Percentiles rank a stretch among this genome's conserved stretches.
These are phyloP conservation scores for Marcusenius ussheri DNA, from an alignment of 2,113 vertebrate genomes.

Conservation along the genomic window DNA sequence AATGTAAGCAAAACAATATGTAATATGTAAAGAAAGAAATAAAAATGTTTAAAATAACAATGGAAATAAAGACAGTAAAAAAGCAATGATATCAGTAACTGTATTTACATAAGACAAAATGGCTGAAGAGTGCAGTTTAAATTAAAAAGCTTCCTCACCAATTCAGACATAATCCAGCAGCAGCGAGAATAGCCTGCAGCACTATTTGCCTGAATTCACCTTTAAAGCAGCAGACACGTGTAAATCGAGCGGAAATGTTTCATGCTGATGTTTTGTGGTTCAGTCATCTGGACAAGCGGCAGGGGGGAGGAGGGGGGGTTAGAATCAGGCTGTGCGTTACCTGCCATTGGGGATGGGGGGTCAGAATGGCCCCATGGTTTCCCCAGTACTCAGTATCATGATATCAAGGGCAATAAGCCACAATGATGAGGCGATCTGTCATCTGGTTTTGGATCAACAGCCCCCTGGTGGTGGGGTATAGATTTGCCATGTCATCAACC, in stretches of 20 bases:
- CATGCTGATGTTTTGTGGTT: not conserved
- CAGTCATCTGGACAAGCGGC: not conserved
- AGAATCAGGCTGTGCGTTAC: not conserved
- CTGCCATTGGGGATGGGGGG: not conserved
- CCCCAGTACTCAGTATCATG: not conserved
- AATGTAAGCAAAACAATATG: not conserved
- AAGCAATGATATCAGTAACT: not conserved
- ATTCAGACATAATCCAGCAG: not conserved
- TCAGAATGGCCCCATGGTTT: not conserved
- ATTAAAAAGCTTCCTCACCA: not conserved
- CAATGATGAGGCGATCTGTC: not conserved
- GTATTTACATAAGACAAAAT: not conserved
- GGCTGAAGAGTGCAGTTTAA: not conserved
- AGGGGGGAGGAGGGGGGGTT: not conserved
- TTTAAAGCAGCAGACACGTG: not conserved
- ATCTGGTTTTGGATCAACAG: not conserved
- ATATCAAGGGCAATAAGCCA: not conserved
- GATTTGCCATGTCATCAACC: not conserved
- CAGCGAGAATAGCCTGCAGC: not conserved
- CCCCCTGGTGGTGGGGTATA: not conserved
- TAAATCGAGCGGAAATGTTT: not conserved
- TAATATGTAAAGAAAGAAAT: not conserved
- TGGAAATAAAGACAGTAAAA: not conserved
- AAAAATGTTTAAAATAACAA: not conserved
- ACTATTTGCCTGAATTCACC: not conserved